Conservation (phyloP, 2,797 vertebrate species). For the Coluber constrictor region DNA sequence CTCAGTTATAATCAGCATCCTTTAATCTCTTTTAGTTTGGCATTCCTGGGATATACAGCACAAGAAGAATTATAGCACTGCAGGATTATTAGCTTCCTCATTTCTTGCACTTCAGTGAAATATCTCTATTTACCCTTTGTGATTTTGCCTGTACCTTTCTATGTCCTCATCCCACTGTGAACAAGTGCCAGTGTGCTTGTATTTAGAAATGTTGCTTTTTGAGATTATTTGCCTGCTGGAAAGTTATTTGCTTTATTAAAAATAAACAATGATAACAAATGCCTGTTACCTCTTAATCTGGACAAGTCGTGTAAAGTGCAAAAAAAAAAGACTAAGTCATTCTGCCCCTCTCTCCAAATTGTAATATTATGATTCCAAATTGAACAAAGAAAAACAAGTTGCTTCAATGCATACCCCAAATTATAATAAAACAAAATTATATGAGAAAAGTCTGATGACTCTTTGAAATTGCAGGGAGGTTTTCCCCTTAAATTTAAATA, state of each 20-base stretch:
- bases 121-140: neutral
- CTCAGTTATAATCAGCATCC: neutral
- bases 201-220: constrained; percentile 31
- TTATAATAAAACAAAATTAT: neutral
- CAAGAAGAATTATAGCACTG: neutral
- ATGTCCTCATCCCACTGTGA: constrained; percentile 1
- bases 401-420: neutral
- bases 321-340: neutral
- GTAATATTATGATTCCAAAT: neutral
- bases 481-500: neutral
- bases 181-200: constrained; percentile 32
- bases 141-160: constrained; percentile 4
- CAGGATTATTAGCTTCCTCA: neutral
- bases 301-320: constrained; percentile 24
- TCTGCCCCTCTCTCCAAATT: neutral
- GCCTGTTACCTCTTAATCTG: constrained; percentile 15
- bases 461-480: neutral
- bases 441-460: neutral
- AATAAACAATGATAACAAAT: neutral
- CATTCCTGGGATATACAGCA: neutral
- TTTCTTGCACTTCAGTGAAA: constrained; percentile 26
- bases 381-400: neutral
- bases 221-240: constrained; percentile 35
- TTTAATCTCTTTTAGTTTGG: constrained; percentile 4
- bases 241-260: constrained; percentile 30